These are phyloP conservation scores for Drosophila albomicans DNA, from an alignment of 1,140 invertebrate genomes.

Conservation along the genomic window DNA sequence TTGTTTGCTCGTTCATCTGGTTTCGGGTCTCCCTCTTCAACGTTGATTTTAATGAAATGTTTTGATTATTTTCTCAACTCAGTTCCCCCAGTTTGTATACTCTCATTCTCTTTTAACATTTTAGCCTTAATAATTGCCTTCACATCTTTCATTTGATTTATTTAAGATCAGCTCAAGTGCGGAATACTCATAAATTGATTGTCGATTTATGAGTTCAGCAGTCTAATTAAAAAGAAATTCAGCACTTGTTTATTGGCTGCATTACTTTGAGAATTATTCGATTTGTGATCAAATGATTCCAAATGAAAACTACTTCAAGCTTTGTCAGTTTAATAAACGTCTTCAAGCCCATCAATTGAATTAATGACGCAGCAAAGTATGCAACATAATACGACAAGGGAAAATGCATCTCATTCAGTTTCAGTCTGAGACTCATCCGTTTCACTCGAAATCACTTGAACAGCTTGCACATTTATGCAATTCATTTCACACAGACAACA, in stretches of 20 bases:
- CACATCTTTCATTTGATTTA: not conserved
- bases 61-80: constrained; percentile 44
- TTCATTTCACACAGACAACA: constrained; percentile 60
- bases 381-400: constrained; percentile 46
- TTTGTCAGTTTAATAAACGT: constrained; percentile 45
- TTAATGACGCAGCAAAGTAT: constrained; percentile 72
- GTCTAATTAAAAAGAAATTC: constrained; percentile 34
- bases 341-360: constrained; percentile 53
- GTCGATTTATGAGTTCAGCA: constrained; percentile 6
- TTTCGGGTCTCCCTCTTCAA: constrained; percentile 9
- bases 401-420: constrained; percentile 46
- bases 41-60: constrained; percentile 71
- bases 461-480: constrained; percentile 72
- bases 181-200: not conserved
- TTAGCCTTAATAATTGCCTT: constrained; percentile 1
- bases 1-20: constrained; percentile 37
- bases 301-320: not conserved
- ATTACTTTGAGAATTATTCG: constrained; percentile 10
- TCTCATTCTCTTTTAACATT: constrained; percentile 7
- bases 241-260: constrained; percentile 24
- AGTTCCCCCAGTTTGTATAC: no score
- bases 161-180: not conserved
- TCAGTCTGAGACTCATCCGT: constrained; percentile 15
- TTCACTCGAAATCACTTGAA: constrained; percentile 70
- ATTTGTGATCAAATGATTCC: constrained; percentile 10